Percentiles rank a stretch among this genome's conserved stretches.
These are phyloP conservation scores for Psittacula cyanocephala DNA, from an alignment of 2,113 vertebrate genomes.

Conservation along the genomic window DNA sequence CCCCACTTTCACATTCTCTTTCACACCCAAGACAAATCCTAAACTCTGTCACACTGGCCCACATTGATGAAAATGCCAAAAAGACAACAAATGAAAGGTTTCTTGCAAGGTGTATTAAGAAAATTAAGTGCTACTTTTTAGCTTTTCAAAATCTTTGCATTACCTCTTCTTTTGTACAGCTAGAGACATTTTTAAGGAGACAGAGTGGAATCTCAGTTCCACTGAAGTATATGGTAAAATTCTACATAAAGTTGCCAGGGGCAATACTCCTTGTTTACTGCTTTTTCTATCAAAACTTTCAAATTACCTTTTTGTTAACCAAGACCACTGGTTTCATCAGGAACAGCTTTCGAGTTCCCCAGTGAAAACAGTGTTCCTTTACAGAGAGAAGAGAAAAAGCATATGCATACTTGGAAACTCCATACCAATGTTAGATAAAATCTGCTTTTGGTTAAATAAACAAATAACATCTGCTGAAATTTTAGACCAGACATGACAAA, in stretches of 20 bases:
- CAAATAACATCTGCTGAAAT: conserved; percentile 38
- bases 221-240: not conserved
- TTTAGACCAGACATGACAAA: not conserved
- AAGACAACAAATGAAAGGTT: not conserved
- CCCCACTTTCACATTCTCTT: conserved; percentile 69
- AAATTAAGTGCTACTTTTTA: not conserved
- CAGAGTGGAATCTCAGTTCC: not conserved
- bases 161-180: not conserved
- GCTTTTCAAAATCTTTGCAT: not conserved
- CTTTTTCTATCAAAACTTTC: not conserved
- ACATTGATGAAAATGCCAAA: not conserved
- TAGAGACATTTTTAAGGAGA: not conserved
- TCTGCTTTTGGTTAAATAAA: conserved; percentile 32
- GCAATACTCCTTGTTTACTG: not conserved
- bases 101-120: not conserved
- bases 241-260: not conserved
- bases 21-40: conserved; percentile 71
- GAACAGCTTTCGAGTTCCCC: not conserved
- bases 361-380: not conserved
- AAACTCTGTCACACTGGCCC: conserved; percentile 65
- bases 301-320: not conserved
- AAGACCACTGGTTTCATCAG: not conserved
- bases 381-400: not conserved
- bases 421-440: conserved; percentile 41
- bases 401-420: conserved; percentile 49